These are phyloP conservation scores for Vandiemenella viatica DNA, from an alignment of 2,888 invertebrate species.

Conservation along the genomic window DNA sequence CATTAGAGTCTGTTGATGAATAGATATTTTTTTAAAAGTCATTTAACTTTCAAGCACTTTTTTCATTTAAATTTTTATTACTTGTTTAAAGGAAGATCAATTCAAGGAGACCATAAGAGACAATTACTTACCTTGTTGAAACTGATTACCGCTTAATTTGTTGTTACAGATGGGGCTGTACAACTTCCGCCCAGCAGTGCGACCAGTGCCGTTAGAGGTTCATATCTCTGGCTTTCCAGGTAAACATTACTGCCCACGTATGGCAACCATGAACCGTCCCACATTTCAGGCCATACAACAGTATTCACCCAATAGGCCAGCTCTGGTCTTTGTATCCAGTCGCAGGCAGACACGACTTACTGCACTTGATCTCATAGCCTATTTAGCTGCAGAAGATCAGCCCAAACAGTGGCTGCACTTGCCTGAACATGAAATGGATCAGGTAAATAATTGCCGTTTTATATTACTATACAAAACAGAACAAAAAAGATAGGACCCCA, in stretches of 20 bases:
- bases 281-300: constrained; percentile 81
- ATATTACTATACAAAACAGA: no score
- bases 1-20: no score
- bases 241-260: constrained; percentile 96
- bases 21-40: no score
- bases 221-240: constrained; percentile 93
- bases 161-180: constrained; percentile 74
- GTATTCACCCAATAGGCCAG: constrained; percentile 82
- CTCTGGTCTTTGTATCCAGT: constrained; percentile 90
- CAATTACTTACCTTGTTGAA: no score
- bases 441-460: no score
- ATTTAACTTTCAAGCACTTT: no score
- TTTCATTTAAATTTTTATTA: no score
- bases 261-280: constrained; percentile 99
- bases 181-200: constrained; percentile 94
- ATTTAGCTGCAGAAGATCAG: constrained; percentile 75
- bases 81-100: no score
- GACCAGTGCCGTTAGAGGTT: constrained; percentile 90
- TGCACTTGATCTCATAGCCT: constrained; percentile 85
- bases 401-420: constrained; percentile 92
- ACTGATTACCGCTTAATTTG: background rate
- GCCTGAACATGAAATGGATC: constrained; percentile 70
- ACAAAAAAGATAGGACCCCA: no score
- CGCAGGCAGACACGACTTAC: constrained; percentile 92
- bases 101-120: no score